These are phyloP conservation scores for Tympanoctomys barrerae DNA, from an alignment of 2,797 vertebrate species.

Conservation along the genomic window DNA sequence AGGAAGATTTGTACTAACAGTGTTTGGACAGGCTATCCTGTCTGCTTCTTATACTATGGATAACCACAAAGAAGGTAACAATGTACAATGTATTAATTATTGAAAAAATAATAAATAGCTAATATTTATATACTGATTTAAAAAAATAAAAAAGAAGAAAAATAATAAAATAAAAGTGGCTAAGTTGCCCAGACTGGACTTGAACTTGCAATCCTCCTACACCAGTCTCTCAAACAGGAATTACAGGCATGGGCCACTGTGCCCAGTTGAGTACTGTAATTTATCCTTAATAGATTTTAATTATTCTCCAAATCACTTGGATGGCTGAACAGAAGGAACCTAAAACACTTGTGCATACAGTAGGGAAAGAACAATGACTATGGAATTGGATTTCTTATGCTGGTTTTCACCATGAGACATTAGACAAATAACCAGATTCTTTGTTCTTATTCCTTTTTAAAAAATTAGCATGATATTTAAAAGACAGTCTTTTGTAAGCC, in stretches of 20 bases:
- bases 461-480: slow-evolving; percentile 36
- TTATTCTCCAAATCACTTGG: slow-evolving; percentile 3
- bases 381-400: slow-evolving; percentile 47
- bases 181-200: background rate
- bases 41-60: too few relatives aligned
- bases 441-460: slow-evolving; percentile 42
- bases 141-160: too few relatives aligned
- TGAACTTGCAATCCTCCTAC: background rate
- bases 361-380: background rate
- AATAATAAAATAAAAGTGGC: background rate
- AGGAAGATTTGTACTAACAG: too few relatives aligned
- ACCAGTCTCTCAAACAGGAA: background rate
- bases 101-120: too few relatives aligned
- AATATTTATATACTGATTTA: too few relatives aligned
- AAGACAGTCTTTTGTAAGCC: slow-evolving; percentile 31
- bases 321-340: slow-evolving; percentile 7
- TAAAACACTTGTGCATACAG: background rate
- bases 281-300: background rate
- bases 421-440: slow-evolving; percentile 41
- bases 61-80: too few relatives aligned
- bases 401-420: slow-evolving; percentile 12
- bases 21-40: too few relatives aligned
- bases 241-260: background rate
- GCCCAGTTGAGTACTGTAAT: background rate
- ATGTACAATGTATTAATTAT: too few relatives aligned